Evolutionary conservation across 1,140 invertebrate genomes (phyloP), one percentile per base, ranked within the genome.

Genomic region (Caenorhabditis tropicalis): DNA sequence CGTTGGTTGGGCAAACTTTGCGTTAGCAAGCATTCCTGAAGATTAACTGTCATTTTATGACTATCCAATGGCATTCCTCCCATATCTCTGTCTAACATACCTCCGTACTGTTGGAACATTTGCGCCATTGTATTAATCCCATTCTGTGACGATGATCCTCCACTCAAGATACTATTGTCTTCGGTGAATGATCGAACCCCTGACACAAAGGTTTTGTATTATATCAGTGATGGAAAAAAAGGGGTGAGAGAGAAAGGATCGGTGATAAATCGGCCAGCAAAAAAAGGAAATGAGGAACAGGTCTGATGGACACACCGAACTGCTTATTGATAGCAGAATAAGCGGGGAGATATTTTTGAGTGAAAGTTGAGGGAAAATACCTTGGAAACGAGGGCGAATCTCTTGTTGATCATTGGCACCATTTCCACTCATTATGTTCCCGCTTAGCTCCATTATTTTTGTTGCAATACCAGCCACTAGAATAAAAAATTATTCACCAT

Each of bases 101-200:
- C 65, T 74, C 65, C 65, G 65, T 74, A 74, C n/a, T 74, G 65
- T 74, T 74, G 65, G 33, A 74, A 74, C 65, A 74, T 74, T 74
- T 74, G 65, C 65, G 65, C 65, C 65, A 74, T 74, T 5, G 31
- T 65, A 65, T 65, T 65, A 39, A 43, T 46, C 65, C 65, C 65
- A 74, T 46, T 74, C 36, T 74, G 65, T 15, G 65, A 74, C 65
- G 65, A 74, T 74, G 65, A 74, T 74, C 65, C 65, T 33, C 65
- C 65, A 74, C 65, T 74, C 36, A 74, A 36, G n/a, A 74, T 74
- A 74, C 65, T 74, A 43, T 74, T 74, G 36, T 74, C 65, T 74
- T 74, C 65, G n/a, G 65, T 74, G 36, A 74, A 74, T 36, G 65
- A 74, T 74, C 65, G 65, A 74, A 74, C 65, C 65, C 65, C 65